Percentiles rank a stretch among this genome's conserved stretches.
These are phyloP conservation scores for Holcopasites calliopsidis DNA, from an alignment of 1,140 invertebrate species.

Conservation along the genomic window DNA sequence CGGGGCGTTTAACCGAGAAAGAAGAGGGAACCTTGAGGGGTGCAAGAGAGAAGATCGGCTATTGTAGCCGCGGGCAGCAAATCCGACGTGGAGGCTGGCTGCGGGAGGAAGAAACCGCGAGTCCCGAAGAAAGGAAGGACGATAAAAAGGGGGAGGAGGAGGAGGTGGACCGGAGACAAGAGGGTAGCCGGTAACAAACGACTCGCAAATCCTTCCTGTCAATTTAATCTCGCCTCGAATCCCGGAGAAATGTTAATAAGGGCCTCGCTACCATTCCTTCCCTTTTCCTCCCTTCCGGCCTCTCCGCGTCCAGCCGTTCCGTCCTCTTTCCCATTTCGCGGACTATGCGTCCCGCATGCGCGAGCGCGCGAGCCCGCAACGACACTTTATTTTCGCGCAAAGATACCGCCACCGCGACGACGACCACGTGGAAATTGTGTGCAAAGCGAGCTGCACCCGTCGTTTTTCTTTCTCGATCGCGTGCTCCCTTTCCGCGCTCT, in stretches of 20 bases:
- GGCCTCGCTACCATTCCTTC: conserved; percentile 55
- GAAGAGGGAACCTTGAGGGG: background rate
- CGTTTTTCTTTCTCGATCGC: conserved; percentile 35
- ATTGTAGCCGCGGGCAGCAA: conserved; percentile 40
- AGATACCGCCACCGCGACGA: conserved; percentile 66
- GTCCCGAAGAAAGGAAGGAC: background rate
- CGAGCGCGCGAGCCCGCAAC: conserved; percentile 49
- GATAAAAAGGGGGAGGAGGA: conserved; percentile 6
- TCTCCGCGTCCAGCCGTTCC: background rate
- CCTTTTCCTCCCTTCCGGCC: conserved; percentile 1
- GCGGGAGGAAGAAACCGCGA: background rate
- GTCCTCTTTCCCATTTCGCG: conserved; percentile 57
- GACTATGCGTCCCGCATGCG: conserved; percentile 32
- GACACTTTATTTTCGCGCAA: conserved; percentile 78
- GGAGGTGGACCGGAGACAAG: conserved; percentile 50
- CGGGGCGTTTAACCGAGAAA: background rate
- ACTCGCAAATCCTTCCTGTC: conserved; percentile 80
- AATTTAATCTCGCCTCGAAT: conserved; percentile 79
- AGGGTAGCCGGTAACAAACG: conserved; percentile 73
- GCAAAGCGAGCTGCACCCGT: conserved; percentile 69
- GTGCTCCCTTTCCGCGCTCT: conserved; percentile 26
- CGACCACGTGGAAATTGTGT: conserved; percentile 75
- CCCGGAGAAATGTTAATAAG: conserved; percentile 80
- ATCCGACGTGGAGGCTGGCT: conserved; percentile 21
- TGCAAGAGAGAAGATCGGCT: conserved; percentile 20